Conservation (phyloP, 2,888 invertebrate species). For the Crioceris asparagi region DNA sequence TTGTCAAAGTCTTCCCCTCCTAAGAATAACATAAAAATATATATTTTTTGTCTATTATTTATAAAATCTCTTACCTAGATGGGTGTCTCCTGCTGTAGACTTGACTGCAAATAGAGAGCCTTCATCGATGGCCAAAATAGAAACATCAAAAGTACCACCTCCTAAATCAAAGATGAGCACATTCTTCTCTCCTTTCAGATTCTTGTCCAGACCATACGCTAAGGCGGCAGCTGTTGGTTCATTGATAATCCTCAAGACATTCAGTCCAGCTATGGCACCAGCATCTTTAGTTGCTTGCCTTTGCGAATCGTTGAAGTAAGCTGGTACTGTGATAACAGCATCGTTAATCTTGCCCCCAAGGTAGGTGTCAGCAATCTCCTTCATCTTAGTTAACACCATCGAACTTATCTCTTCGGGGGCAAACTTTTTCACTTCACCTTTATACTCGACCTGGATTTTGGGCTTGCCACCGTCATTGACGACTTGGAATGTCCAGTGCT, state of each 20-base stretch:
- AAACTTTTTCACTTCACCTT: constrained; percentile 64
- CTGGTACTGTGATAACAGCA: constrained; percentile 76
- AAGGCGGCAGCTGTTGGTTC: constrained; percentile 84
- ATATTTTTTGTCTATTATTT: no score
- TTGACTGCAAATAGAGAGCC: constrained; percentile 72
- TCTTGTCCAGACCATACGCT: constrained; percentile 73
- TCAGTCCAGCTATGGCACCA: constrained; percentile 72
- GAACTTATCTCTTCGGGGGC: constrained; percentile 77
- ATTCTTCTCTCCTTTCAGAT: constrained; percentile 61
- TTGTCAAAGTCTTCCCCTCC: constrained; percentile 75
- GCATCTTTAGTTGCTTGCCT: constrained; percentile 85
- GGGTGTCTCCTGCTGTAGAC: constrained; percentile 73
- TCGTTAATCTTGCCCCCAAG: constrained; percentile 60
- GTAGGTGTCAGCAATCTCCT: constrained; percentile 65
- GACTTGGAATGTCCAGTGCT: constrained; percentile 75
- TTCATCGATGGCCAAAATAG: constrained; percentile 80
- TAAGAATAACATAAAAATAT: constrained; percentile 59
- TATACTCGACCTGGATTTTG: constrained; percentile 63
- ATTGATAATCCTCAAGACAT: constrained; percentile 81
- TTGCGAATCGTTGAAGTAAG: constrained; percentile 75
- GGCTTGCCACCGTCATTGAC: constrained; percentile 58
- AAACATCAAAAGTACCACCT: constrained; percentile 90
- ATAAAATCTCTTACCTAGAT: constrained; percentile 44
- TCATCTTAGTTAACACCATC: constrained; percentile 79
- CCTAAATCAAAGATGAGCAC: constrained; percentile 68